Evolutionary conservation across 2,113 vertebrate species (phyloP).

Genomic region (Mohoua ochrocephala): DNA sequence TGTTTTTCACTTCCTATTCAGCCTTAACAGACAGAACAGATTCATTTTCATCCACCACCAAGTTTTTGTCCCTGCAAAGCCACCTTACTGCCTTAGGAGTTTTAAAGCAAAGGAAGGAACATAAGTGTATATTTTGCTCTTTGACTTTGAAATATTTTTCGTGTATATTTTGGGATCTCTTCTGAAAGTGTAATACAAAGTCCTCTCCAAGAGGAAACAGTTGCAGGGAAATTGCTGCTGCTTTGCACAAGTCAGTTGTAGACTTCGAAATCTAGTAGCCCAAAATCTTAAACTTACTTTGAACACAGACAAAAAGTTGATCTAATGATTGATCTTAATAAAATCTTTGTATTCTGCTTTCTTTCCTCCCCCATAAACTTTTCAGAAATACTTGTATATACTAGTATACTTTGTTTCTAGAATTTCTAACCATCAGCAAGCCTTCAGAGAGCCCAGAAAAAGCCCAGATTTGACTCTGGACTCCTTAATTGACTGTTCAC

Average conservation of each 20-base stretch:
- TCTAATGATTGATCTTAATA: background rate
- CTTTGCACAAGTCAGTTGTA: background rate
- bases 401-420: background rate
- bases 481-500: background rate
- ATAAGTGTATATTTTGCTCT: background rate
- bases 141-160: background rate
- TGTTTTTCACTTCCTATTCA: background rate
- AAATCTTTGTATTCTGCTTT: background rate
- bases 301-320: background rate
- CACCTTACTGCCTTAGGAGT: background rate
- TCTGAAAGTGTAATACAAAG: background rate
- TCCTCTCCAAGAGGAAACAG: background rate
- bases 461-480: background rate
- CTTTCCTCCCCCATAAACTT: background rate
- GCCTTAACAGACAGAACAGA: background rate
- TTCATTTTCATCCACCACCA: background rate
- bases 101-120: background rate
- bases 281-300: background rate
- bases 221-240: background rate
- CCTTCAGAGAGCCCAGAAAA: background rate
- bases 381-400: background rate
- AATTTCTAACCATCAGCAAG: background rate
- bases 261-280: background rate
- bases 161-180: background rate
- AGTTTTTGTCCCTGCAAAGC: background rate